Evolutionary conservation across 2,797 vertebrate species (phyloP), one percentile per base, ranked within the genome.

Genomic region (Amphiprion clarkii): DNA sequence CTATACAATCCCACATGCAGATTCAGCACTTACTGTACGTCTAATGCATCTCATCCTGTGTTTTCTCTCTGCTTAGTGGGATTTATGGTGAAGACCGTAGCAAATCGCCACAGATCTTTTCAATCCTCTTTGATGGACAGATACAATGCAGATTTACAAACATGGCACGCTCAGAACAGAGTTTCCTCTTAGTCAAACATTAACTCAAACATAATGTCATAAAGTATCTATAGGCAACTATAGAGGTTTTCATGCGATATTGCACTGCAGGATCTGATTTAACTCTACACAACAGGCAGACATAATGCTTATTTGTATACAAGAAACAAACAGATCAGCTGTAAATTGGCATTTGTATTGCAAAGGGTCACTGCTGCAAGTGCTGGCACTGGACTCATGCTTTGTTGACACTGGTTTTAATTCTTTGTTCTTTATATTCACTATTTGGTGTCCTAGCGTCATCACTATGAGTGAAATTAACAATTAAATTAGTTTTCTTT

Each of bases 21-120:
- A 89, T 87, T 81, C 79, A 79, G 86, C 83, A 81, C 57, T 76
- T 79, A 27, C 3, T 40, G 31, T 7, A 31, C 31, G 31, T 40
- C 29, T 56, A 75, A 90, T 64, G 58, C 67, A n/a, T 27, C 64
- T 67, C 66, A 67, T 67, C 44, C 52, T 25, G 5, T 56, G 59
- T 56, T 70, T 81, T 81, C 58, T 25, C 42, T 67, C 53, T 42
- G 68, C 61, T 79, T 64, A 64, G 36, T 0, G 31, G 71, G 66
- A 86, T 82, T 87, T 85, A 51, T 2, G 49, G 57, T 39, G 62
- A 77, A 72, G 63, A 75, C 31, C 17, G 68, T 52, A 71, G 78
- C 64, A 78, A 79, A 81, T 85, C 66, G 25, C 14, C 66, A 42
- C 56, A 64, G 84, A 83, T 84, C 68, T 79, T 55, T 58, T 19